Percentiles rank a stretch among this genome's conserved stretches.
These are phyloP conservation scores for Dryas iulia DNA, from an alignment of 1,140 invertebrate genomes.

Conservation along the genomic window DNA sequence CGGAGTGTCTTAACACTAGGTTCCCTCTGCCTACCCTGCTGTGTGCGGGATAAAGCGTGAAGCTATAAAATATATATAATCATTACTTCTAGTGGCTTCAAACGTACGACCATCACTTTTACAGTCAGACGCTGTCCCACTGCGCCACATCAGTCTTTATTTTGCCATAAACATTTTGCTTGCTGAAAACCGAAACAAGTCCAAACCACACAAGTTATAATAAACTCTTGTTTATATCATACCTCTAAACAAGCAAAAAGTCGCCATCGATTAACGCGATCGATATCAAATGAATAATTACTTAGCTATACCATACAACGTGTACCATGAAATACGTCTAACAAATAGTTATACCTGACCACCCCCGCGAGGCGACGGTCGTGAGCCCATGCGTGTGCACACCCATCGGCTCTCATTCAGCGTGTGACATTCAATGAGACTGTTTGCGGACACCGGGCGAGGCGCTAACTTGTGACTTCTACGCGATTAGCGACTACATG, in stretches of 20 bases:
- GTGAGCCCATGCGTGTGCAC: conserved; percentile 32
- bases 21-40: too few relatives aligned
- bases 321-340: conserved; percentile 5
- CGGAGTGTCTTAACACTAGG: too few relatives aligned
- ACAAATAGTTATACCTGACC: conserved; percentile 16
- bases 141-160: too few relatives aligned
- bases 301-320: not conserved
- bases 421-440: conserved; percentile 70
- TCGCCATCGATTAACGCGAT: conserved; percentile 1
- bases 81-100: too few relatives aligned
- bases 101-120: too few relatives aligned
- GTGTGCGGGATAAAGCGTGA: too few relatives aligned
- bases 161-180: not conserved
- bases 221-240: too few relatives aligned
- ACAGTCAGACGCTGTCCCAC: too few relatives aligned
- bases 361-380: conserved; percentile 30
- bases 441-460: conserved; percentile 76
- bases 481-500: conserved; percentile 68
- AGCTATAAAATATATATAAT: too few relatives aligned
- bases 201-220: too few relatives aligned
- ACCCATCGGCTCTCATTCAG: conserved; percentile 54
- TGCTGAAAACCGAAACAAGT: too few relatives aligned
- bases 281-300: conserved; percentile 8
- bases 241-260: not conserved
- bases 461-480: conserved; percentile 74